phyloP scores from a whole-genome alignment of 1,140 invertebrate species.

The Eueides isabella region DNA sequence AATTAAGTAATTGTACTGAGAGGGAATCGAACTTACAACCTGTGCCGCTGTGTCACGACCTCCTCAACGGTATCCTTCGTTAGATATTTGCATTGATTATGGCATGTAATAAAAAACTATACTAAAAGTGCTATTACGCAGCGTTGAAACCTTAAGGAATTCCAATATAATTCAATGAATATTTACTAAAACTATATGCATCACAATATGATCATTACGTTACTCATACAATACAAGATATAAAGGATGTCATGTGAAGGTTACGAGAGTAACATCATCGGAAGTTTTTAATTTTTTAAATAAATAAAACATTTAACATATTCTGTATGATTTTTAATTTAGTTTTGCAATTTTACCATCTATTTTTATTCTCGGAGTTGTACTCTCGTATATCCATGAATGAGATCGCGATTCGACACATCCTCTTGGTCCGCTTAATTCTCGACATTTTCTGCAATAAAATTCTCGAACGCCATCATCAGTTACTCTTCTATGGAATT shows the following conservation, averaged over 20 bases:
- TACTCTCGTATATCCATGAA: conserved; percentile 56
- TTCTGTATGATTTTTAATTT: conserved; percentile 44
- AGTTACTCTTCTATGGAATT: conserved; percentile 55
- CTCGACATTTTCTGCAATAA: conserved; percentile 71
- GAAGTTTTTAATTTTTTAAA: conserved; percentile 50
- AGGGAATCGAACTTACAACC: background rate
- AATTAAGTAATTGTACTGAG: too few species aligned
- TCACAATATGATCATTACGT: conserved; percentile 8
- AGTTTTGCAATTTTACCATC: conserved; percentile 78
- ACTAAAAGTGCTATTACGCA: background rate
- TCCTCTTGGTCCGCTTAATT: conserved; percentile 53
- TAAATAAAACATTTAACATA: conserved; percentile 18
- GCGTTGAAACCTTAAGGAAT: conserved; percentile 18
- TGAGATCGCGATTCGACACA: conserved; percentile 53
- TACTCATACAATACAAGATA: conserved; percentile 33
- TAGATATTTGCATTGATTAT: background rate
- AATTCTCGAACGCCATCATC: conserved; percentile 69
- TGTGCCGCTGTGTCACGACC: too few species aligned
- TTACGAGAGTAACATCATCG: conserved; percentile 57
- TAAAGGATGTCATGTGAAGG: conserved; percentile 57
- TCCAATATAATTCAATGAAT: conserved; percentile 27
- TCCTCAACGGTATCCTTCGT: background rate
- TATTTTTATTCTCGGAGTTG: conserved; percentile 70
- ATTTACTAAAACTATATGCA: conserved; percentile 13
- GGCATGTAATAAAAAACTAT: background rate